Percentiles rank a stretch among this genome's conserved stretches.
Conservation (phyloP, 2,888 invertebrate genomes). For the Trissolcus brochymenae region DNA sequence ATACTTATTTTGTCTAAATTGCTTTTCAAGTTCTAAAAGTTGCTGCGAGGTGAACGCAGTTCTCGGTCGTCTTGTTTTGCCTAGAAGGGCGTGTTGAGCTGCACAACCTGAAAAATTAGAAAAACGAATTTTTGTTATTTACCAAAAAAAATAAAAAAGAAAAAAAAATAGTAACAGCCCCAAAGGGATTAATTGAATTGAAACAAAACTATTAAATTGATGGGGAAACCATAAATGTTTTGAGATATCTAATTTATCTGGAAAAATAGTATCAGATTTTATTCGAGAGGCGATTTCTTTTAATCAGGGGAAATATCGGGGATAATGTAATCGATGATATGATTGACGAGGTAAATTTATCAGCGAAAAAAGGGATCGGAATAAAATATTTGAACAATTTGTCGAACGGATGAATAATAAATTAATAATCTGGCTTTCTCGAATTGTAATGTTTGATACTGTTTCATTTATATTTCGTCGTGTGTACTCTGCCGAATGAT, state of each 20-base stretch:
- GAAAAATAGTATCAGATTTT: too few species aligned
- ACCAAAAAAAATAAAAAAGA: too few species aligned
- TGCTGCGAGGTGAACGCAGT: conserved; percentile 99
- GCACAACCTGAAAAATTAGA: conserved; percentile 77
- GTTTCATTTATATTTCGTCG: conserved; percentile 42
- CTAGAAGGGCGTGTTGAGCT: conserved; percentile 86
- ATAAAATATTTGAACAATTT: conserved; percentile 40
- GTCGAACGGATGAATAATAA: conserved; percentile 48
- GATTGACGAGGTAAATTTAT: conserved; percentile 4
- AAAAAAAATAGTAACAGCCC: too few species aligned
- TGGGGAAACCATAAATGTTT: too few species aligned
- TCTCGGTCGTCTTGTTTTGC: conserved; percentile 93
- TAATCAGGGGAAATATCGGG: too few species aligned
- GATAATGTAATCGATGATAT: too few species aligned
- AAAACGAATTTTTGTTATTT: background rate
- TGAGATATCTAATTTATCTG: too few species aligned
- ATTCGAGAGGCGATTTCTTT: too few species aligned
- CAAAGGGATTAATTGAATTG: too few species aligned
- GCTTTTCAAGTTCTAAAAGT: conserved; percentile 96
- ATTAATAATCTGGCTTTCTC: conserved; percentile 30
- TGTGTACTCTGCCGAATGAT: conserved; percentile 61
- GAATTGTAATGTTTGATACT: conserved; percentile 41
- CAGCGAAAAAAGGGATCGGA: conserved; percentile 15
- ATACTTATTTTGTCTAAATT: conserved; percentile 99
- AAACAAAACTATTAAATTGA: too few species aligned